Evolutionary conservation across 2,888 invertebrate species (phyloP), one percentile per base, ranked within the genome.

Genomic region (Apamea monoglypha): DNA sequence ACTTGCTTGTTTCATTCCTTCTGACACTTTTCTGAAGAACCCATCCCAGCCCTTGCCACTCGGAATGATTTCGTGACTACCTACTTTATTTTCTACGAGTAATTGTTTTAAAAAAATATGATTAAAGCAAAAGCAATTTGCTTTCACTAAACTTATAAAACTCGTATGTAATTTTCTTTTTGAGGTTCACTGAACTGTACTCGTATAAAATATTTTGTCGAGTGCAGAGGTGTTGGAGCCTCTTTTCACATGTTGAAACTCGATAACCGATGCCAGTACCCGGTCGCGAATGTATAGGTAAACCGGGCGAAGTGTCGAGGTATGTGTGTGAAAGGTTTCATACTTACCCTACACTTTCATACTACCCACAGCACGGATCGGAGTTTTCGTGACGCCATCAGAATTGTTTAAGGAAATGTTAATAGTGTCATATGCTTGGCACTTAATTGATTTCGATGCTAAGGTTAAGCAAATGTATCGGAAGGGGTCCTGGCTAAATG

Each of bases 11-110:
- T 77, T 36, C 4, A n/a, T 36, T 10, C 16, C 32, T 21, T 56
- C n/a, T 36, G n/a, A 63, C 47, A 61, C 6, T 29, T 40, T 53
- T 69, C 12, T 53, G 12, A 53, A 44, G 44, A 21, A 50, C n/a
- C 21, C 47, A 68, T 61, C 47, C 47, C 56, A 47, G 4, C 29
- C 29, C 40, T 78, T 40, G 6, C 56, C 25, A 36, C 32, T 56
- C 8, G 25, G 18, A 66, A 21, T 73, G 8, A 25, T 36, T 63
- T 80, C 61, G 53, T 80, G 53, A 25, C 53, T 63, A 53, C 32
- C 18, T 63, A 29, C 40, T 63, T 63, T 16, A 63, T 68, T 44
- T 68, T 40, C 50, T n/a, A 32, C 5, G n/a, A 21, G 29, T 44
- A 18, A n/a, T 75, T 18, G 8, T 25, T 40, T 25, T n/a, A n/a